A percentile compares a stretch with the other conserved stretches of the same genome.
These are phyloP conservation scores for Actinia equina DNA, from an alignment of 64 coral and sea anemone species.

Conservation along the genomic window DNA sequence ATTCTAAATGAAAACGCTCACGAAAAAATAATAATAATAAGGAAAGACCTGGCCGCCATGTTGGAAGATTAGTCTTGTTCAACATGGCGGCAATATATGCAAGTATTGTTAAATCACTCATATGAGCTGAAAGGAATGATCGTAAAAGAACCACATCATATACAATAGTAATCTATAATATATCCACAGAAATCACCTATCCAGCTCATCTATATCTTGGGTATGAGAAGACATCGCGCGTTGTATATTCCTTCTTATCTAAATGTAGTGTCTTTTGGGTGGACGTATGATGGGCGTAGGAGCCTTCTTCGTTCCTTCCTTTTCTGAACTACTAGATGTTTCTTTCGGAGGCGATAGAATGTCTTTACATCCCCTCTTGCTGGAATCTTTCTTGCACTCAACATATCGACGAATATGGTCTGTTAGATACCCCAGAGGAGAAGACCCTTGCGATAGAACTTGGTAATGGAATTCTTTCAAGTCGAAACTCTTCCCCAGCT, in stretches of 20 bases:
- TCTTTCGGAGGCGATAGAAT: conserved; percentile 24
- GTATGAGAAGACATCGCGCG: background rate
- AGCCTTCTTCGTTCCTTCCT: background rate
- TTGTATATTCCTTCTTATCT: background rate
- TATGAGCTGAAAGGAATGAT: too few species aligned
- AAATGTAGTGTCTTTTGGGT: conserved; percentile 16
- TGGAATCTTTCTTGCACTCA: background rate
- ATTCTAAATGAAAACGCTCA: too few species aligned
- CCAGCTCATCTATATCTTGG: background rate
- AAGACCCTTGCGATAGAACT: conserved; percentile 51
- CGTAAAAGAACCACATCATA: too few species aligned
- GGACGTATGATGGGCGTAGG: background rate
- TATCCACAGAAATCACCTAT: background rate
- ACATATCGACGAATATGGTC: conserved; percentile 47
- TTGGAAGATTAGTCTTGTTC: too few species aligned
- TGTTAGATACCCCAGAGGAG: conserved; percentile 35
- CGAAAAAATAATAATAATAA: too few species aligned
- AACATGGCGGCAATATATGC: background rate
- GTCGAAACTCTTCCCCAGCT: conserved; percentile 19
- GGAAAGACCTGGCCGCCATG: too few species aligned
- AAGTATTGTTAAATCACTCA: background rate
- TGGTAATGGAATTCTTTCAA: conserved; percentile 73
- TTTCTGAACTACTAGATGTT: background rate
- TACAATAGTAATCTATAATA: background rate
- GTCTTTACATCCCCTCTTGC: conserved; percentile 20